Evolutionary conservation across 2,888 invertebrate genomes (phyloP), one percentile per base, ranked within the genome.

Genomic region (Cephus pygmeus): DNA sequence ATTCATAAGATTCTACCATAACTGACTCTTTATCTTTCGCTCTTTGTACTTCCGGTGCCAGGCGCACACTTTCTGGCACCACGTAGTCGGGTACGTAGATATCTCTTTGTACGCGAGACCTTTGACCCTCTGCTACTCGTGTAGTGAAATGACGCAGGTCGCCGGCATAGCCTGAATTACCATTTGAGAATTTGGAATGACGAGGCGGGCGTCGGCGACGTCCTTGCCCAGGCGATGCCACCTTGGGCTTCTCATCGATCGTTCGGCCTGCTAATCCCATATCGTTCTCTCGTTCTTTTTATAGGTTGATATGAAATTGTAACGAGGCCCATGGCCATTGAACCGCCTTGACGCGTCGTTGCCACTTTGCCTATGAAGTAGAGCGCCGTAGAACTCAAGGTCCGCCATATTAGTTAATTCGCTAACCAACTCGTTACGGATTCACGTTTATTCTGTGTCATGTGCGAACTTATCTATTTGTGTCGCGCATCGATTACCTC

Each of bases 31-130:
- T 78, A 79, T 76, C 73, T 71, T 73, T 77, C 75, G 80, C 77
- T 80, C 84, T 81, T 82, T 79, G 82, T 81, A 82, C 83, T 82
- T 81, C 78, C 82, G 81, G 77, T 69, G 68, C 76, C 23, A 56
- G 1, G 1, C 15, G 56, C 23, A 23, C 9, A 23, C 56, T 9
- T 23, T 23, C 56, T 9, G 15, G 6, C 40, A 40, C 15, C 6
- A 15, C 40, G 1, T 4, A 40, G 40, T 40, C 4, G 40, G 15
- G 6, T 4, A 23, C 9, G 23, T 56, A 1, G 56, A 56, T 56
- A 56, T 56, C 2, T 56, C 15, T 56, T 23, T 23, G 56, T 56
- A 56, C 23, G 9, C 56, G 23, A 23, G 56, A 56, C 23, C 56
- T 56, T 56, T 56, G 56, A 9, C 23, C 56, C 56, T 9, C 23